phyloP scores from a whole-genome alignment of 2,113 vertebrate genomes.

The Regulus satrapa region DNA sequence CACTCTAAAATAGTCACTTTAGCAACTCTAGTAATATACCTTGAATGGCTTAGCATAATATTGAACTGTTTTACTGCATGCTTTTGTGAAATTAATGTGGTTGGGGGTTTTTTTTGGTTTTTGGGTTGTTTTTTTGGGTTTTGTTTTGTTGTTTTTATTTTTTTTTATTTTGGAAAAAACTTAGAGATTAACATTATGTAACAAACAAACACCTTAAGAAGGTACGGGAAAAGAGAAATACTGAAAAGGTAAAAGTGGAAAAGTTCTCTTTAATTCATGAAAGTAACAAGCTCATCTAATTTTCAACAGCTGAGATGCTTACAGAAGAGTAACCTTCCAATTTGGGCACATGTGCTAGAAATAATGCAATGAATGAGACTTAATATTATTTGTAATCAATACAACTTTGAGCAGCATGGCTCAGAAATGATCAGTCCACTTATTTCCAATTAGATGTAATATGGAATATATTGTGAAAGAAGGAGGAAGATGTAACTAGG shows the following conservation, averaged over 20 bases:
- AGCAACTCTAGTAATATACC: neutral
- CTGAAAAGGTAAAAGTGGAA: neutral
- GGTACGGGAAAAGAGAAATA: neutral
- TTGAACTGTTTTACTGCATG: neutral
- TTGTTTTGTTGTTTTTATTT: too few relatives aligned
- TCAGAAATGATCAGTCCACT: neutral
- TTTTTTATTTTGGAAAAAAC: too few relatives aligned
- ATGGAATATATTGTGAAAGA: neutral
- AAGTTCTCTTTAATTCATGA: neutral
- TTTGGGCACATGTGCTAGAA: neutral
- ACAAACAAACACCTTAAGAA: neutral
- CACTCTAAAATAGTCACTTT: neutral
- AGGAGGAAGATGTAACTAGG: neutral
- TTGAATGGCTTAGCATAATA: neutral
- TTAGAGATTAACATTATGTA: neutral
- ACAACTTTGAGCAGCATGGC: neutral
- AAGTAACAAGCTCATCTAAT: neutral
- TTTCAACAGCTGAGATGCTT: neutral
- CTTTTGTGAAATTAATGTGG: neutral
- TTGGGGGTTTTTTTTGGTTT: too few relatives aligned
- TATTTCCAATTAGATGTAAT: conserved; percentile 19
- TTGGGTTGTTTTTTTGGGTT: too few relatives aligned
- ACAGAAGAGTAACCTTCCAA: neutral
- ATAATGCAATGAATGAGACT: neutral
- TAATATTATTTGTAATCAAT: conserved; percentile 19